Evolutionary conservation across 1,140 invertebrate species (phyloP).

Genomic region (Limonius californicus): DNA sequence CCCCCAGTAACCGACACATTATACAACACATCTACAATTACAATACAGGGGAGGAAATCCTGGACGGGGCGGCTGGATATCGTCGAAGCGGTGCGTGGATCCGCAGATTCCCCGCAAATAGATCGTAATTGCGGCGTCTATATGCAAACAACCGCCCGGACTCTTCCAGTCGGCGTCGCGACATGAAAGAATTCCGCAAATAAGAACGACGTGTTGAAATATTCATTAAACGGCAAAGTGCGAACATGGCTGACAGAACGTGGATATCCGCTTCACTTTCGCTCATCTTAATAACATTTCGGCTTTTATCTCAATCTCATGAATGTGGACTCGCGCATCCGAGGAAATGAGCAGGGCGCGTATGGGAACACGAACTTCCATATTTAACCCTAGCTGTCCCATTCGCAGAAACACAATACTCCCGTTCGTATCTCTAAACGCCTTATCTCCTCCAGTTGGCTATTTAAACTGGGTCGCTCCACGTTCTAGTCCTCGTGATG

Average conservation of each 20-base stretch:
- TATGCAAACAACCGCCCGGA: conserved; percentile 21
- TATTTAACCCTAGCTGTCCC: background rate
- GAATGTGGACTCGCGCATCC: background rate
- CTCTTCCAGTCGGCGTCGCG: conserved; percentile 20
- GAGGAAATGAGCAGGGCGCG: background rate
- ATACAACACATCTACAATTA: conserved; percentile 12
- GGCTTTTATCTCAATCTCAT: background rate
- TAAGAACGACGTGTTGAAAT: conserved; percentile 27
- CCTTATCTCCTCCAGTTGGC: background rate
- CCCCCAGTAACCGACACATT: conserved; percentile 5
- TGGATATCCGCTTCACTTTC: background rate
- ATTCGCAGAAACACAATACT: background rate
- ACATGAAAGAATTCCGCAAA: conserved; percentile 28
- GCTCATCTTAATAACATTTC: conserved; percentile 1
- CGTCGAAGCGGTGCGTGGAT: background rate
- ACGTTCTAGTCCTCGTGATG: background rate
- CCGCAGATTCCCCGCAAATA: background rate
- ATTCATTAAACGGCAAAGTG: conserved; percentile 27
- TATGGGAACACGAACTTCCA: background rate
- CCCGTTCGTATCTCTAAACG: background rate
- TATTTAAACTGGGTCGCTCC: no score
- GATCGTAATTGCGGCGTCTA: conserved; percentile 14
- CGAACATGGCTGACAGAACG: conserved; percentile 10
- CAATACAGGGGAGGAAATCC: background rate
- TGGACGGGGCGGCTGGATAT: background rate